phyloP scores from a whole-genome alignment of 2,113 vertebrate species.

The Athene noctua region DNA sequence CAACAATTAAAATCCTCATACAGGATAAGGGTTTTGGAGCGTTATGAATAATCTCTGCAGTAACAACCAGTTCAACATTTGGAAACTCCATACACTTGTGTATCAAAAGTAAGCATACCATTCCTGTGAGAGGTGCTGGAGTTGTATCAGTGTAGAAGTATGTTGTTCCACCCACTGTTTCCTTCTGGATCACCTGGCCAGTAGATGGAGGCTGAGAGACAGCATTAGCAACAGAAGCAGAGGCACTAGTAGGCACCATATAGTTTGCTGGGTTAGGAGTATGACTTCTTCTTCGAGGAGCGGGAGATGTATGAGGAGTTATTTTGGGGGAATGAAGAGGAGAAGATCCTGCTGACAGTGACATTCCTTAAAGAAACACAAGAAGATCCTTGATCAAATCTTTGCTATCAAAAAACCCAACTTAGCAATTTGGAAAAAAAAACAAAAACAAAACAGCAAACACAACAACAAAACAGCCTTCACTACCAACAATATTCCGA shows the following conservation, averaged over 20 bases:
- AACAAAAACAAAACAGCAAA: too few relatives aligned
- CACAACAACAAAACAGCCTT: background rate
- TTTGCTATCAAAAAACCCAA: background rate
- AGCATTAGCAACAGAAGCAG: constrained; percentile 80
- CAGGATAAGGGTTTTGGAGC: background rate
- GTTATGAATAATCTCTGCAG: background rate
- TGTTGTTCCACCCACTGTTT: constrained; percentile 97
- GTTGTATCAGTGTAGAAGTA: constrained; percentile 99
- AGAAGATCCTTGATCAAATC: background rate
- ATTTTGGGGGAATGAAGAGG: constrained; percentile 99
- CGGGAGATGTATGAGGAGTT: constrained; percentile 96
- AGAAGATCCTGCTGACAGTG: constrained; percentile 95
- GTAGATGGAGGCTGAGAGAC: constrained; percentile 80
- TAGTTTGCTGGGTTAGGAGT: constrained; percentile 96
- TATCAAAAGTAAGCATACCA: constrained; percentile 78
- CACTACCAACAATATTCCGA: background rate
- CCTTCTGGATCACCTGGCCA: constrained; percentile 95
- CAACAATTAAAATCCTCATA: background rate
- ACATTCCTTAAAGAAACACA: constrained; percentile 88
- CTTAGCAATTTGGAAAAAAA: background rate
- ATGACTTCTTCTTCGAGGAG: constrained; percentile 95
- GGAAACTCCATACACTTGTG: background rate
- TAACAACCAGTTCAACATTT: background rate
- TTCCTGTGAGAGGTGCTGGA: constrained; percentile 91
- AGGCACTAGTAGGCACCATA: constrained; percentile 93